Percentiles rank a stretch among this genome's conserved stretches.
Evolutionary conservation across 2,113 vertebrate genomes (phyloP).

Genomic region (Theropithecus gelada): DNA sequence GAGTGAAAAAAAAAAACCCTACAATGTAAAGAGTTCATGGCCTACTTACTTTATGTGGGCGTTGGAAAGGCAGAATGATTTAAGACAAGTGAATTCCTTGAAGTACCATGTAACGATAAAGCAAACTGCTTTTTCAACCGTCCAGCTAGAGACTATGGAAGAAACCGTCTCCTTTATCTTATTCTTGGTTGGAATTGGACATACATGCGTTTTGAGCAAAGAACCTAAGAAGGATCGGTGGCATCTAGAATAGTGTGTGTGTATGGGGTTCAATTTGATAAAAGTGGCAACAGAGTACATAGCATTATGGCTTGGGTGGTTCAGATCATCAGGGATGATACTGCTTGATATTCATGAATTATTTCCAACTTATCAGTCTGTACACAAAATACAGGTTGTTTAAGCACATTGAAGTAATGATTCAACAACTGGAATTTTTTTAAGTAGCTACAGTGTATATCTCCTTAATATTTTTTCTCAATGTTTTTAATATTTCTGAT

Average conservation of each 20-base stretch:
- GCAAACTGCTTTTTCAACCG: neutral
- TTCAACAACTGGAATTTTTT: neutral
- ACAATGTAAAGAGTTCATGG: neutral
- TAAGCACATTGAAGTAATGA: neutral
- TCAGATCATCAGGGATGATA: neutral
- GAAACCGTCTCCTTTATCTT: neutral
- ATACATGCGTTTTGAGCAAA: neutral
- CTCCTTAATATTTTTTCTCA: conserved; percentile 28
- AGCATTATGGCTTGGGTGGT: neutral
- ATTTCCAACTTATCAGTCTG: neutral
- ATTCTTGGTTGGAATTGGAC: neutral
- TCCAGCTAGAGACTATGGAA: neutral
- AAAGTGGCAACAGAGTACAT: neutral
- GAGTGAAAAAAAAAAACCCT: neutral
- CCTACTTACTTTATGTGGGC: neutral
- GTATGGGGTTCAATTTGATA: neutral
- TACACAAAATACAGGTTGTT: neutral
- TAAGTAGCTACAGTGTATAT: neutral
- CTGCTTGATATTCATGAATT: neutral
- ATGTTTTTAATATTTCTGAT: neutral
- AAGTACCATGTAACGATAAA: neutral
- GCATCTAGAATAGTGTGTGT: neutral
- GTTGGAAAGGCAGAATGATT: conserved; percentile 12
- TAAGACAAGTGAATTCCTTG: neutral
- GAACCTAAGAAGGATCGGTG: neutral